Evolutionary conservation across 1,140 invertebrate species (phyloP).

Genomic region (Zaprionus camerounensis): DNA sequence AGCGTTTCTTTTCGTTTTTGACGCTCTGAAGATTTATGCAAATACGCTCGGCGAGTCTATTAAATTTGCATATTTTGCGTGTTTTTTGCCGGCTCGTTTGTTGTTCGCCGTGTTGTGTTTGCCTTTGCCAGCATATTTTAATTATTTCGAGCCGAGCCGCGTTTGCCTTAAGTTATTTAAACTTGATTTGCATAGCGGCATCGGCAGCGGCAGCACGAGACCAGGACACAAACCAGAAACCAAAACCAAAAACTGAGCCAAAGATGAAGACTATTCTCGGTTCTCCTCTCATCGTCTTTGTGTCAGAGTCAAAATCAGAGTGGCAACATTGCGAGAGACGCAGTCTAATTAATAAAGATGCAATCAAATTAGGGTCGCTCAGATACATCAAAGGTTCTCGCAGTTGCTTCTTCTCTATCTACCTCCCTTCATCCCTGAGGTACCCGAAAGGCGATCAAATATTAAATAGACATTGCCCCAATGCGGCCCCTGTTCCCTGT

Average conservation of each 20-base stretch:
- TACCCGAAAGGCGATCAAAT: slow-evolving; percentile 40
- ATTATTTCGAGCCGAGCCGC: slow-evolving; percentile 58
- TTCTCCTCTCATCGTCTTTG: too few relatives aligned
- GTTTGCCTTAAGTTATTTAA: slow-evolving; percentile 61
- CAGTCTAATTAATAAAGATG: slow-evolving; percentile 75
- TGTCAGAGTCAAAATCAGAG: not conserved
- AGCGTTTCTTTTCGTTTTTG: slow-evolving; percentile 10
- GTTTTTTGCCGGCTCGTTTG: slow-evolving; percentile 41
- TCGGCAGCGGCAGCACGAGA: slow-evolving; percentile 10
- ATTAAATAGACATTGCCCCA: slow-evolving; percentile 44
- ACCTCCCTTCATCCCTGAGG: not conserved
- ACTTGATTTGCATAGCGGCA: slow-evolving; percentile 60
- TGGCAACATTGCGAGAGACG: slow-evolving; percentile 35
- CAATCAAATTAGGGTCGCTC: slow-evolving; percentile 69
- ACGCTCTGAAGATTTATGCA: slow-evolving; percentile 72
- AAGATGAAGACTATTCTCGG: not conserved
- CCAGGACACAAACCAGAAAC: slow-evolving; percentile 7
- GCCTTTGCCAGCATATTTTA: slow-evolving; percentile 77
- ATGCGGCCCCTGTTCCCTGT: not conserved
- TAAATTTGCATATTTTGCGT: slow-evolving; percentile 79
- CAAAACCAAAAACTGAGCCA: slow-evolving; percentile 6
- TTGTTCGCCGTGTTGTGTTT: slow-evolving; percentile 66
- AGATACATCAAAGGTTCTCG: slow-evolving; percentile 62
- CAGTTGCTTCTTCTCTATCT: not conserved
- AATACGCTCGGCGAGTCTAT: slow-evolving; percentile 73